Conservation (phyloP, 1,140 invertebrate species). For the Cyrtorhinus lividipennis region DNA sequence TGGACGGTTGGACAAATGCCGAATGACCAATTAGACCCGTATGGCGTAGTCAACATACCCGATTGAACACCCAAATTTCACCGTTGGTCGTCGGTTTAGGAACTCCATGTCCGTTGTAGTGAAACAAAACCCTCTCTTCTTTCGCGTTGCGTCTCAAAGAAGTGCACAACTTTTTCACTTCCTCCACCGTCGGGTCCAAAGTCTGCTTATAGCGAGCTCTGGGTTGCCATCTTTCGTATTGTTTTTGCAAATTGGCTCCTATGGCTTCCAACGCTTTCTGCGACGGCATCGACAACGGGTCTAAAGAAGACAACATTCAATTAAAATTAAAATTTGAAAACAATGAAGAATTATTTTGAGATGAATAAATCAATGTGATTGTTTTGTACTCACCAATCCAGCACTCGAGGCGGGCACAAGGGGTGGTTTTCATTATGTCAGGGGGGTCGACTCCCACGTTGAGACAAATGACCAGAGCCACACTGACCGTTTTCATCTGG, state of each 20-base stretch:
- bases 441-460: constrained; percentile 99
- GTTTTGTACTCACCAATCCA: constrained; percentile 94
- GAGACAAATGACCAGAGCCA: constrained; percentile 90
- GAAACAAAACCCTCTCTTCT: constrained; percentile 96
- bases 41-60: too few relatives aligned
- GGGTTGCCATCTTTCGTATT: constrained; percentile 97
- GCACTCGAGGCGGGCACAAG: constrained; percentile 87
- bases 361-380: too few relatives aligned
- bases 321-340: background rate
- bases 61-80: constrained; percentile 99
- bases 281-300: constrained; percentile 71
- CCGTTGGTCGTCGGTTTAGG: constrained; percentile 95
- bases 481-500: constrained; percentile 98
- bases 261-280: constrained; percentile 88
- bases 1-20: too few relatives aligned
- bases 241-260: constrained; percentile 79
- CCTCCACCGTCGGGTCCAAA: constrained; percentile 92
- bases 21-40: too few relatives aligned
- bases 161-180: constrained; percentile 93
- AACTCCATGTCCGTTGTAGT: constrained; percentile 99
- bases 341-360: too few relatives aligned
- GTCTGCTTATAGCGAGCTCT: constrained; percentile 90
- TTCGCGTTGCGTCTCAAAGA: constrained; percentile 94
- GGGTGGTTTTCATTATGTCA: constrained; percentile 92
- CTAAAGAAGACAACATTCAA: constrained; percentile 30